These are phyloP conservation scores for Sminthurinus aureus DNA, from an alignment of 2,888 invertebrate genomes.

Conservation along the genomic window DNA sequence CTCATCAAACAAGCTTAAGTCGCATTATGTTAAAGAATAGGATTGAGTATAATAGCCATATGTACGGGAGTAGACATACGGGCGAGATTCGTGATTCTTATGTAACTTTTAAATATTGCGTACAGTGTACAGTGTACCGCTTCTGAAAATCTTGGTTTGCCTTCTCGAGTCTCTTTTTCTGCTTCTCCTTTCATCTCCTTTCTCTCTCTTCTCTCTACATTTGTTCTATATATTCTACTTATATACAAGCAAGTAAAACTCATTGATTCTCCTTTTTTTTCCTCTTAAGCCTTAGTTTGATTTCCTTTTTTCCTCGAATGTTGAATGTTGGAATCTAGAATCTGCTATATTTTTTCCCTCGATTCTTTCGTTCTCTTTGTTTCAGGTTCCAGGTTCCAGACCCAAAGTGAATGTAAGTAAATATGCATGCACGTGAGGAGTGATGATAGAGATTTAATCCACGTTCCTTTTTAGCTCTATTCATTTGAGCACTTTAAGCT, in stretches of 20 bases:
- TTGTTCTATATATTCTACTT: not conserved
- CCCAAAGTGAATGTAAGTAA: not conserved
- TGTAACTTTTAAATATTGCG: not conserved
- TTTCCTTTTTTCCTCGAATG: not conserved
- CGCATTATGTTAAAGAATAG: not conserved
- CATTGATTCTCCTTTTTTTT: not conserved
- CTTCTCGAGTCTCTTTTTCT: not conserved
- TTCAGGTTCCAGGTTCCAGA: not conserved
- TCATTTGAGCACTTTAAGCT: slow-evolving; percentile 38
- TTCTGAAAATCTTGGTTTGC: not conserved
- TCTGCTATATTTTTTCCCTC: not conserved
- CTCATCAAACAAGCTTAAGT: slow-evolving; percentile 35
- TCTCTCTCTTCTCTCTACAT: not conserved
- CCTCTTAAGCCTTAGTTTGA: not conserved
- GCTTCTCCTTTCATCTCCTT: not conserved
- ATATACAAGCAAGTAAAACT: not conserved
- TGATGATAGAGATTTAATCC: slow-evolving; percentile 14
- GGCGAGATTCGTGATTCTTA: too few species aligned
- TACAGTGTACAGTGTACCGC: not conserved
- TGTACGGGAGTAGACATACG: not conserved
- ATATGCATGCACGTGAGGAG: too few species aligned
- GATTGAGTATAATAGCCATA: not conserved
- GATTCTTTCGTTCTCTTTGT: not conserved
- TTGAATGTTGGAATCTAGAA: not conserved
- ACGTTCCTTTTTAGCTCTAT: slow-evolving; percentile 25